Evolutionary conservation across 2,113 vertebrate genomes (phyloP), one percentile per base, ranked within the genome.

Genomic region (Galemys pyrenaicus): DNA sequence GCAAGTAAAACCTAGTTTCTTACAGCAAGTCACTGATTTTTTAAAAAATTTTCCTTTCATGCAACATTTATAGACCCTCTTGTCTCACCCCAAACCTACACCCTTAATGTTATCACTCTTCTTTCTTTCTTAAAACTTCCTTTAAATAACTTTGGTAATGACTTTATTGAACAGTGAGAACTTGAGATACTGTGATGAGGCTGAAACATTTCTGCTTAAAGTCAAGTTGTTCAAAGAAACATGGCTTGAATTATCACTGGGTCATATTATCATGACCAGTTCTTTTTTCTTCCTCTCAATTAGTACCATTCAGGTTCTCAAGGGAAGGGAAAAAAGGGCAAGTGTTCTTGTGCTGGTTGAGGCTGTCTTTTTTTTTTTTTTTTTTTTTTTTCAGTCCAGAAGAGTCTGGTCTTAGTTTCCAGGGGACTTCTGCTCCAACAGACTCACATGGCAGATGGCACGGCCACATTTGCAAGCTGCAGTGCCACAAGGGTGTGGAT

Each of bases 71-170:
- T 39, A 95, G 65, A 83, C 6, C 73, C 6, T 41, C 7, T 83
- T 41, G 6, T 39, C n/a, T 87, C 3, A 62, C 0, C 0, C 26
- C 2, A 78, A 51, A 54, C 9, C 7, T 3, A 30, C 9, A 28
- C 5, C 15, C 5, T 94, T 12, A 62, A 30, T 83, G 24, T 39
- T 64, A 35, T 0, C 3, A 58, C 39, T 22, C 88, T 88, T 37
- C 1, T 64, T 81, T 71, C 19, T 73, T 75, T 82, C 28, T 96
- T 67, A 81, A 87, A 37, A 75, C 2, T 39, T 39, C 24, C 0
- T 87, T 93, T 74, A 74, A 64, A 62, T 62, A 77, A 41, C 19
- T 62, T 92, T 51, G 11, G 32, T 90, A 73, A 67, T 9, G 67
- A 10, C 28, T 73, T 65, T 67, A 19, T 16, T 68, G 39, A 49